A percentile compares a stretch with the other conserved stretches of the same genome.
phyloP scores from a whole-genome alignment of 2,888 invertebrate species.

The Microplitis manilae region DNA sequence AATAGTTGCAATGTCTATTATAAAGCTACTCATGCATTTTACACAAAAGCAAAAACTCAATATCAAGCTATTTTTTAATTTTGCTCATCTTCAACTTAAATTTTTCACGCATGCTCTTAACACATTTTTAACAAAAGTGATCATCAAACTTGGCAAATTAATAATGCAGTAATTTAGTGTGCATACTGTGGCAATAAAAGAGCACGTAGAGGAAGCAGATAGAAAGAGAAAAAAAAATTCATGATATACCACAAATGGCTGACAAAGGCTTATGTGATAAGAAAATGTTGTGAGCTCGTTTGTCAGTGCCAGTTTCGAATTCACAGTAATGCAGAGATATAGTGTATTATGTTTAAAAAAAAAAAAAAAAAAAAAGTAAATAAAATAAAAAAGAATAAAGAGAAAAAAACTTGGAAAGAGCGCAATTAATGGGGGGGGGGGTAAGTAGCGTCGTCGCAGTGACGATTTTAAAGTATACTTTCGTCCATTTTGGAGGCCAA shows the following conservation, averaged over 20 bases:
- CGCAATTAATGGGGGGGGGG: constrained; percentile 28
- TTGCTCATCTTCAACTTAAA: not conserved
- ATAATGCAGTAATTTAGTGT: not conserved
- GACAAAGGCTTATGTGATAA: constrained; percentile 10
- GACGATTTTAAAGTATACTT: constrained; percentile 42
- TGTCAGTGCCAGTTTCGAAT: constrained; percentile 10
- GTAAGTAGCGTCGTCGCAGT: constrained; percentile 33
- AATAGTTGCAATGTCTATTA: not conserved
- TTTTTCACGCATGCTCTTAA: not conserved
- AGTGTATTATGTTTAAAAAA: not conserved
- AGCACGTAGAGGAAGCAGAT: constrained; percentile 6
- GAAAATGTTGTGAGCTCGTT: constrained; percentile 12
- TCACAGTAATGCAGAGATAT: constrained; percentile 16
- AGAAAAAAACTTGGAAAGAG: constrained; percentile 19
- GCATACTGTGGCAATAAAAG: not conserved
- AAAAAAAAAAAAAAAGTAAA: not conserved
- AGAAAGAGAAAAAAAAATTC: not conserved
- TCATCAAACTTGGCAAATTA: not conserved
- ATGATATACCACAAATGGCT: constrained; percentile 4
- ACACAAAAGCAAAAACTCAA: not conserved
- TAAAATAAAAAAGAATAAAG: constrained; percentile 22
- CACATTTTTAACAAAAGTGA: not conserved
- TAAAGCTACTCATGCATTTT: not conserved
- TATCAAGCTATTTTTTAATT: not conserved
- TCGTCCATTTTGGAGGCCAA: constrained; percentile 63